Evolutionary conservation across 2,113 vertebrate species (phyloP).

Genomic region (Eonycteris spelaea): DNA sequence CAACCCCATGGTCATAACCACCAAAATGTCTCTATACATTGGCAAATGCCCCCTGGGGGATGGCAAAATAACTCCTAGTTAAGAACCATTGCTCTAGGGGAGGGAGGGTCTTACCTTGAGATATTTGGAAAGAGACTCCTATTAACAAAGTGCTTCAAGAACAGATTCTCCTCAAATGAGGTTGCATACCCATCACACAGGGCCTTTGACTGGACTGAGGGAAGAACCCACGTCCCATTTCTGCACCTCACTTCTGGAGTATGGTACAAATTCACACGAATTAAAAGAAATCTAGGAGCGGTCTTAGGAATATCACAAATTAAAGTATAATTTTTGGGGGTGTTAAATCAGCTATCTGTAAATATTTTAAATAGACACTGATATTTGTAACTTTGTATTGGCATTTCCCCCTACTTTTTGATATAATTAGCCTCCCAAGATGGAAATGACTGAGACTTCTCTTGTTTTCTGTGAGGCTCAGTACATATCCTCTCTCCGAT

Average conservation of each 20-base stretch:
- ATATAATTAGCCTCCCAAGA: neutral
- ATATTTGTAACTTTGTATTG: neutral
- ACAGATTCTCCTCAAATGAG: neutral
- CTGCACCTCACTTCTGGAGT: neutral
- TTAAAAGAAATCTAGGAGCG: neutral
- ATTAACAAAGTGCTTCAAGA: neutral
- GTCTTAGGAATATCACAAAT: neutral
- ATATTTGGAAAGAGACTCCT: neutral
- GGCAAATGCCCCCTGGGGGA: neutral
- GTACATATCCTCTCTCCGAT: neutral
- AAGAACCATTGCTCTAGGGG: neutral
- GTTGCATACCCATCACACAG: neutral
- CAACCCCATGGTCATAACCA: neutral
- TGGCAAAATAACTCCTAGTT: neutral
- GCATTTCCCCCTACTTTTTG: neutral
- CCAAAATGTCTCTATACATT: neutral
- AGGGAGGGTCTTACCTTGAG: neutral
- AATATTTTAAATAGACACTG: neutral
- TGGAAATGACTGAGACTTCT: neutral
- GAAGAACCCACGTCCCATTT: neutral
- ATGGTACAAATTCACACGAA: neutral
- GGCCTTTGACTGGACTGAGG: neutral
- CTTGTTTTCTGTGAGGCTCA: neutral
- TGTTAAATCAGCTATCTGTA: neutral
- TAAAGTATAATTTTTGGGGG: neutral